phyloP scores from a whole-genome alignment of 2,113 vertebrate genomes.

The Nansenia antarctica region DNA sequence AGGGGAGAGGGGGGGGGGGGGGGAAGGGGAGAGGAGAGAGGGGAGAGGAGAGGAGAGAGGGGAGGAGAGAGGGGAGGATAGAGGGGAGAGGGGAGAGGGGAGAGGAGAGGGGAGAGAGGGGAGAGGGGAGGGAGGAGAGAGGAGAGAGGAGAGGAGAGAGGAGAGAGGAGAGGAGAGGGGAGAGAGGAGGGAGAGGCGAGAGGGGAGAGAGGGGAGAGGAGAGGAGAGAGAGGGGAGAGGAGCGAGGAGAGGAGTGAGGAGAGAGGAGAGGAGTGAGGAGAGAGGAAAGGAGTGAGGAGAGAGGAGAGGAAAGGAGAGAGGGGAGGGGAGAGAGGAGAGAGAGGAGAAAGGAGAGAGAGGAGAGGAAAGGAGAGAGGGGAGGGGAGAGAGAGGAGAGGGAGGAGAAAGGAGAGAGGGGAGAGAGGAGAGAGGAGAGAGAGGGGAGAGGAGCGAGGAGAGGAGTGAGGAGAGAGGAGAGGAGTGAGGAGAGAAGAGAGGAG shows the following conservation, averaged over 20 bases:
- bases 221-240: not conserved
- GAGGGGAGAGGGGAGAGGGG: not conserved
- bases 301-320: not conserved
- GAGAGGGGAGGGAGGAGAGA: not conserved
- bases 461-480: too few relatives aligned
- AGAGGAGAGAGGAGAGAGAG: too few relatives aligned
- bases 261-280: not conserved
- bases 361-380: not conserved
- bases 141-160: not conserved
- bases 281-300: not conserved
- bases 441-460: too few relatives aligned
- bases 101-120: too few relatives aligned
- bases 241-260: not conserved
- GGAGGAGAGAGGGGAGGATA: not conserved
- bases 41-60: not conserved
- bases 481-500: too few relatives aligned
- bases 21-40: not conserved
- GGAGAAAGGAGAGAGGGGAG: too few relatives aligned
- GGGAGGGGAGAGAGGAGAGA: not conserved
- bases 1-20: not conserved
- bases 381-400: too few relatives aligned
- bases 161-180: not conserved
- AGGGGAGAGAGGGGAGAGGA: not conserved
- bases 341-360: constrained; percentile 7
- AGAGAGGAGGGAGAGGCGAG: not conserved